phyloP scores from a whole-genome alignment of 1,140 invertebrate genomes.

The Bombus turneri region DNA sequence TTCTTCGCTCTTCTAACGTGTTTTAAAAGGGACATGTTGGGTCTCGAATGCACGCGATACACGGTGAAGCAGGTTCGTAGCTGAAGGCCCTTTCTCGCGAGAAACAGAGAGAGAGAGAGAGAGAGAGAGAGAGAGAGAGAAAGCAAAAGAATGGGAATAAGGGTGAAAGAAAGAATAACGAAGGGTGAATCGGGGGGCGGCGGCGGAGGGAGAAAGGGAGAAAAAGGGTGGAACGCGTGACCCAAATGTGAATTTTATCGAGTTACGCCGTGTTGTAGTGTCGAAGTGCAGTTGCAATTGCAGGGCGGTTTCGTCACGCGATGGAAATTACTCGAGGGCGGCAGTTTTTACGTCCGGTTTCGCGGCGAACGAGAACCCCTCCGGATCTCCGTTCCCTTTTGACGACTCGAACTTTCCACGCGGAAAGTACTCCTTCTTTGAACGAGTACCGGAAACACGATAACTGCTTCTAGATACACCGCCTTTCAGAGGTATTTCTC shows the following conservation, averaged over 20 bases:
- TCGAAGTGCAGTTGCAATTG: constrained; percentile 73
- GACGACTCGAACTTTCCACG: neutral
- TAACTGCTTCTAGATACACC: constrained; percentile 53
- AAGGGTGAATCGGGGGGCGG: neutral
- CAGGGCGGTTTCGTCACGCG: constrained; percentile 71
- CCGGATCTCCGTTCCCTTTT: constrained; percentile 1
- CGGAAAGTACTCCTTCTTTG: constrained; percentile 34
- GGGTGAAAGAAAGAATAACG: neutral
- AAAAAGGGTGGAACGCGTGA: constrained; percentile 64
- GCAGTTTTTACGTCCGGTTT: constrained; percentile 64
- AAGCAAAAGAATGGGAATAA: neutral
- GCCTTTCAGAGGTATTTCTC: neutral
- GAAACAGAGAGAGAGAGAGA: neutral
- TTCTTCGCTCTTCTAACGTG: neutral
- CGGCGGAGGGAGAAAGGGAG: neutral
- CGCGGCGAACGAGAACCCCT: constrained; percentile 23
- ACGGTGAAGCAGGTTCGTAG: neutral
- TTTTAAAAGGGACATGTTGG: constrained; percentile 6
- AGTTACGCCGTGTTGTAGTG: constrained; percentile 73
- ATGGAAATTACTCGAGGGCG: constrained; percentile 67
- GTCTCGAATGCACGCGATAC: constrained; percentile 57
- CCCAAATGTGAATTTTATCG: constrained; percentile 78
- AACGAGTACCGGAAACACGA: constrained; percentile 62
- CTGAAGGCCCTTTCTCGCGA: constrained; percentile 23
- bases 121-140: neutral